Conservation (phyloP, 2,113 vertebrate genomes). For the Anas platyrhynchos region DNA sequence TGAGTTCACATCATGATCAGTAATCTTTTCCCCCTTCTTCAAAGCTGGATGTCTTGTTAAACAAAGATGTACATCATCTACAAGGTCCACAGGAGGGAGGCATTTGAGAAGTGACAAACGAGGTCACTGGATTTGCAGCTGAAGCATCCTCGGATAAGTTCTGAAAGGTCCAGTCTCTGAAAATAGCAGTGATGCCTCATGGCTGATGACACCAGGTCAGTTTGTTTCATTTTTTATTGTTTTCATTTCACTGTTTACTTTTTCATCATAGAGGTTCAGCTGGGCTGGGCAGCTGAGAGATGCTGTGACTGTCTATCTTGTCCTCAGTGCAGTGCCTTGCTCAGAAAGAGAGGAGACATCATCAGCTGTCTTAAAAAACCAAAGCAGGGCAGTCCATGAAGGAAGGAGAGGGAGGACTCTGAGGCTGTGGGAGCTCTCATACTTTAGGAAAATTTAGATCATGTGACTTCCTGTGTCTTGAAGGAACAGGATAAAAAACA, state of each 20-base stretch:
- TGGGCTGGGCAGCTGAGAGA: not conserved
- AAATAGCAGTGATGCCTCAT: not conserved
- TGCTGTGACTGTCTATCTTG: not conserved
- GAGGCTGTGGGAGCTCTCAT: not conserved
- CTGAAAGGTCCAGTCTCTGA: not conserved
- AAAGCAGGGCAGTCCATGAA: not conserved
- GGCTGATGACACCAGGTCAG: not conserved
- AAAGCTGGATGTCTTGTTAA: slow-evolving; percentile 27
- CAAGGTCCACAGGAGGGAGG: not conserved
- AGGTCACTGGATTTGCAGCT: slow-evolving; percentile 31
- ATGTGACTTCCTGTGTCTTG: not conserved
- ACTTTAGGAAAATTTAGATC: not conserved
- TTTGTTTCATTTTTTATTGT: not conserved
- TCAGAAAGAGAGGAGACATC: not conserved
- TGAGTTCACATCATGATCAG: slow-evolving; percentile 22
- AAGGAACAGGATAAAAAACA: not conserved
- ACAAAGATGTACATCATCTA: slow-evolving; percentile 19
- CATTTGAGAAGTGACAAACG: not conserved
- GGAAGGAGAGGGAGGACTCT: not conserved
- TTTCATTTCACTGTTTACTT: slow-evolving; percentile 7
- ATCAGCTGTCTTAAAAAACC: not conserved
- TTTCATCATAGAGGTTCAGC: not conserved
- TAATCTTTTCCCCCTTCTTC: slow-evolving; percentile 8
- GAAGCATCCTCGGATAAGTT: not conserved
- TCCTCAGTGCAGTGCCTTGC: not conserved